phyloP scores from a whole-genome alignment of 2,797 vertebrate genomes.

The Pipistrellus pipistrellus region DNA sequence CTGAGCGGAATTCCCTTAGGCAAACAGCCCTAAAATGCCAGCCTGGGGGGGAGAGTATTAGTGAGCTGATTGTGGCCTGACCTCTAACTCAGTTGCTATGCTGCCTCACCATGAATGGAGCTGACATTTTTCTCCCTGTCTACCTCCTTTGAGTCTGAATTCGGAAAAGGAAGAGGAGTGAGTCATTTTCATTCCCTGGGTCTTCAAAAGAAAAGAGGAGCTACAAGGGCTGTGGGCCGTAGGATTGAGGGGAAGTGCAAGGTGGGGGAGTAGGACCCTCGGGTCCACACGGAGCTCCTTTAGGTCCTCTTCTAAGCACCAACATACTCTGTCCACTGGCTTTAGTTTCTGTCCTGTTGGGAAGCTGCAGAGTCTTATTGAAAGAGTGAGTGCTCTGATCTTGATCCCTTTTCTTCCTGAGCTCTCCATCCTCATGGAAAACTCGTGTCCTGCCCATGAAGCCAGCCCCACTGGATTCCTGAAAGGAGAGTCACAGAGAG shows the following conservation, averaged over 20 bases:
- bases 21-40: not conserved
- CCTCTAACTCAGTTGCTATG: not conserved
- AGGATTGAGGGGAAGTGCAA: not conserved
- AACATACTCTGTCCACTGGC: not conserved
- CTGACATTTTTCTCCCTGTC: not conserved
- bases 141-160: not conserved
- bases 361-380: not conserved
- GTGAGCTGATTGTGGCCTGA: not conserved
- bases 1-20: not conserved
- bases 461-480: not conserved
- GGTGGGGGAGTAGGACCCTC: not conserved
- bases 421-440: not conserved
- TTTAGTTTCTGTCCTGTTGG: not conserved
- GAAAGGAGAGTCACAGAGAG: not conserved
- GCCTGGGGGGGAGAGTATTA: fast-evolving
- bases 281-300: not conserved
- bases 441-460: not conserved
- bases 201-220: not conserved
- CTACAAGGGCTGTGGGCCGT: not conserved
- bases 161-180: not conserved
- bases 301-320: not conserved
- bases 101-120: no score
- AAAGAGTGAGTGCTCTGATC: not conserved
- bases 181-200: not conserved
- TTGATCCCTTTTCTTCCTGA: not conserved